Base-by-base conservation (phyloP, 2,113 vertebrate species). In the Podarcis cretensis region DNA sequence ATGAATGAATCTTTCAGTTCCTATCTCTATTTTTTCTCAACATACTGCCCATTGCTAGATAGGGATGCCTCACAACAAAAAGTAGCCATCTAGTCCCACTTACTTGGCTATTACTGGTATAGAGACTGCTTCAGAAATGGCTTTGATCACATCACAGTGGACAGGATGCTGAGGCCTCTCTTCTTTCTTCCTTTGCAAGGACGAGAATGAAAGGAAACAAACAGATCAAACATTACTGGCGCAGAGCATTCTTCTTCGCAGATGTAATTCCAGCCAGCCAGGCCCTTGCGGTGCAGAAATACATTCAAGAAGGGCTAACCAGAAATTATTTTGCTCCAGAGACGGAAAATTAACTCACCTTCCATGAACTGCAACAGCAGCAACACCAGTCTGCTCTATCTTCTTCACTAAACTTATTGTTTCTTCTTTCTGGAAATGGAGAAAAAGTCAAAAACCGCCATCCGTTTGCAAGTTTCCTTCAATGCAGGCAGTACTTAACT, bases 61-160 rank as follows among this genome's bases (percentile, higher is more conserved):
- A 66, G 2, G 83, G 27, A 84, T 66, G 85, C 4, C 59, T 78
- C 12, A 78, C 20, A 69, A 43, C 71, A 88, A 95, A 0, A 85
- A 94, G 0, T 0, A 91, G 87, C 3, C 66, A 69, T 75, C 84
- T 10, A 82, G 40, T n/a, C 8, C 76, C 80, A 95, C 98, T 97
- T 95, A 99, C 99, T 99, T 99, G 89, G 99, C 98, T 88, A 99
- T 98, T 84, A 99, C 96, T 2, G 99, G 99, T 93, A 99, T 95
- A 54, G 98, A 98, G 73, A 99, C 95, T 0, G 97, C 97, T 90
- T 96, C 95, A 74, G 98, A 95, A 87, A 98, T 97, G 18, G 98
- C 98, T 96, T 96, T 97, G 75, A 99, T 98, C 93, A 97, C 97
- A 57, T 99, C 98, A 75, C 98, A 98, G 92, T 97, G 98, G 85